These are phyloP conservation scores for Bombus confusus DNA, from an alignment of 1,140 invertebrate species.

Conservation along the genomic window DNA sequence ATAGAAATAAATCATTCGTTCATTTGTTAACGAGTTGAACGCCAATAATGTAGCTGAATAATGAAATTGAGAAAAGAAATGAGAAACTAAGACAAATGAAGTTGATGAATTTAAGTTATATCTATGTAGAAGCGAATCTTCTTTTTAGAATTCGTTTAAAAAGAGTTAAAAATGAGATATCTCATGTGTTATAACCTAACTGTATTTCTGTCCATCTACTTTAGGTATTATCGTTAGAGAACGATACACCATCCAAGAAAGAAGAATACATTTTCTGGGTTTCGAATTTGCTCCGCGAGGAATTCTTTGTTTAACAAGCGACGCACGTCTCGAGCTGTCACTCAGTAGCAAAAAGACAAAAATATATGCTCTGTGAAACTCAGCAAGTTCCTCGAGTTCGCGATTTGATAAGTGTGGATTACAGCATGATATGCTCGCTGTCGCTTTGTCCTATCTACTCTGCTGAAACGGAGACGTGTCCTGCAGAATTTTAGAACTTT, in stretches of 20 bases:
- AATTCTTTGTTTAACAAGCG: background rate
- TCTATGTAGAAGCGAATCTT: too few species aligned
- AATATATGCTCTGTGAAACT: background rate
- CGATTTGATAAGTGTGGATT: constrained; percentile 1
- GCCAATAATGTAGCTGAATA: too few species aligned
- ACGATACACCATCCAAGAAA: background rate
- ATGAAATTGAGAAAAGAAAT: background rate
- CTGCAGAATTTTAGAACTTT: background rate
- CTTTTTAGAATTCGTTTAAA: too few species aligned
- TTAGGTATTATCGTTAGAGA: background rate
- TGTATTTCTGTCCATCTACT: too few species aligned
- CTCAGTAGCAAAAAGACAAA: background rate
- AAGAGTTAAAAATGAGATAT: too few species aligned
- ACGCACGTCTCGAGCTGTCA: background rate
- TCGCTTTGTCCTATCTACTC: background rate
- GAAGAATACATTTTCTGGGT: background rate
- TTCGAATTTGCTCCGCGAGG: background rate
- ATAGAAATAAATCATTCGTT: too few species aligned
- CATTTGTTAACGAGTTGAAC: too few species aligned
- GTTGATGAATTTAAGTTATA: too few species aligned
- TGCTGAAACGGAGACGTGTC: background rate
- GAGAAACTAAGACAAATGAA: background rate
- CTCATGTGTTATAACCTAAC: too few species aligned
- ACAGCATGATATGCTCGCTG: background rate
- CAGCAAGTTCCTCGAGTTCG: background rate